Evolutionary conservation across 2,888 invertebrate species (phyloP).

Genomic region (Phlogophora meticulosa): DNA sequence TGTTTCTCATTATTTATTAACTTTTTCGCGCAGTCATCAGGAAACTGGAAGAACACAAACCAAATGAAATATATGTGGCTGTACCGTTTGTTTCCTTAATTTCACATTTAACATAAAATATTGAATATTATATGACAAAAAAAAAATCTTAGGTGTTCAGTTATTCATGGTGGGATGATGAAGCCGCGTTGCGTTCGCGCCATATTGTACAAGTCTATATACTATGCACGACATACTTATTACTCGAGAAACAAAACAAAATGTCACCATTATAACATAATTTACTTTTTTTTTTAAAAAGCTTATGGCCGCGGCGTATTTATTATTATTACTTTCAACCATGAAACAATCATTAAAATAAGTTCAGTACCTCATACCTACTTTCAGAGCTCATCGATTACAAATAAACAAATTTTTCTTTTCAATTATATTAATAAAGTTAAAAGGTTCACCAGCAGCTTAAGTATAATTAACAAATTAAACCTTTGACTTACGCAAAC

Average conservation of each 20-base stretch:
- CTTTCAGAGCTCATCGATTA: no score
- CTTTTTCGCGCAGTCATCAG: not conserved
- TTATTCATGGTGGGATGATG: slow-evolving; percentile 27
- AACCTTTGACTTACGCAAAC: no score
- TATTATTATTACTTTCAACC: no score
- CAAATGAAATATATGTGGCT: slow-evolving; percentile 2
- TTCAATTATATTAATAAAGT: no score
- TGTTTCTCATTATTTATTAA: not conserved
- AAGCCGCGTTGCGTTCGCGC: not conserved
- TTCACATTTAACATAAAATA: not conserved
- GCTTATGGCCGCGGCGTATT: no score
- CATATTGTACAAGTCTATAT: not conserved
- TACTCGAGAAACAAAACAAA: slow-evolving; percentile 9
- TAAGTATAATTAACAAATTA: no score
- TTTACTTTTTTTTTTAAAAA: no score
- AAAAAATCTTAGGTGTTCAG: slow-evolving; percentile 36
- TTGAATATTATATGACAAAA: slow-evolving; percentile 8
- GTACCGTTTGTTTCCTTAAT: slow-evolving; percentile 7
- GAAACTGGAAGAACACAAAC: not conserved
- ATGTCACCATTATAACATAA: not conserved
- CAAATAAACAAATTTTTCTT: no score
- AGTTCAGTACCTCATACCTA: no score
- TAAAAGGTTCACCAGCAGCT: no score
- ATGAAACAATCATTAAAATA: no score
- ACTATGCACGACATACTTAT: not conserved